Conservation (phyloP, 2,888 invertebrate species). For the Aleiodes alternator region DNA sequence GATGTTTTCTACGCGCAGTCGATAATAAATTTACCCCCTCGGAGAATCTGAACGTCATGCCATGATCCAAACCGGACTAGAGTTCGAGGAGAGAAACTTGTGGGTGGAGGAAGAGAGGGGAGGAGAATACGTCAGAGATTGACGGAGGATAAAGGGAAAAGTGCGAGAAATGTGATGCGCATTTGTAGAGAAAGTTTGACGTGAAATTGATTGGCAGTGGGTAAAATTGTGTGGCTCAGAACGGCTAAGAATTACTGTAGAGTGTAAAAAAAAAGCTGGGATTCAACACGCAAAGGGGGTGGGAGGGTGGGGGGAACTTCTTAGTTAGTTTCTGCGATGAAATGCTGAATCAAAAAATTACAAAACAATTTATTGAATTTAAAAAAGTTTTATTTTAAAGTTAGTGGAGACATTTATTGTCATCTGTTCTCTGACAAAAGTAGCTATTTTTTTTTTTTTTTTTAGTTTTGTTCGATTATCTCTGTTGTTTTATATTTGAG, state of each 20-base stretch:
- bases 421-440: too few relatives aligned
- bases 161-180: constrained; percentile 29
- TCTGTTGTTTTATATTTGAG: too few relatives aligned
- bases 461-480: too few relatives aligned
- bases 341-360: too few relatives aligned
- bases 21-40: constrained; percentile 65
- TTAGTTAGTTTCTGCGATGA: background rate
- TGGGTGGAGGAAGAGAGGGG: background rate
- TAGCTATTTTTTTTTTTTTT: too few relatives aligned
- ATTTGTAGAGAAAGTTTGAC: constrained; percentile 64
- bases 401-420: too few relatives aligned
- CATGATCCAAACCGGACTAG: constrained; percentile 61
- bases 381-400: too few relatives aligned
- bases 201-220: constrained; percentile 66
- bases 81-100: background rate
- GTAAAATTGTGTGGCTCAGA: constrained; percentile 19
- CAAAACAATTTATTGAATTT: too few relatives aligned
- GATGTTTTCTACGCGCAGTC: constrained; percentile 55
- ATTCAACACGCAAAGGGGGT: constrained; percentile 31
- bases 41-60: constrained; percentile 66
- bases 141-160: constrained; percentile 42
- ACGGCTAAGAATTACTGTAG: constrained; percentile 17
- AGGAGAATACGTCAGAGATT: constrained; percentile 6
- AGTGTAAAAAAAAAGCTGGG: constrained; percentile 30
- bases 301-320: background rate